These are phyloP conservation scores for Oriolus oriolus DNA, from an alignment of 2,113 vertebrate species.

Conservation along the genomic window DNA sequence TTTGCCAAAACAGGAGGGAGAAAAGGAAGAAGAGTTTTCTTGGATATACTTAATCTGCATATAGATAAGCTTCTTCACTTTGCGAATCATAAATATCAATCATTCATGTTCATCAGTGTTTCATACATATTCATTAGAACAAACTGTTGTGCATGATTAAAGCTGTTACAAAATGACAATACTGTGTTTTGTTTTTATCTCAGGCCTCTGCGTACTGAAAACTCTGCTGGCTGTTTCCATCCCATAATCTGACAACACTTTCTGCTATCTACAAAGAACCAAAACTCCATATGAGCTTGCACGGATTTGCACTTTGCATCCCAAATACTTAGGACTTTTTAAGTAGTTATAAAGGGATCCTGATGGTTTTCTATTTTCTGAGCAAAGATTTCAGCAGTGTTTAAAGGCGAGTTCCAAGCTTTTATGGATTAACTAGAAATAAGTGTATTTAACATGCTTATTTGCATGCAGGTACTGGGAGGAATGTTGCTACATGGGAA, in stretches of 20 bases:
- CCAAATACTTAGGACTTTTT: background rate
- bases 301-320: background rate
- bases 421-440: background rate
- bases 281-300: background rate
- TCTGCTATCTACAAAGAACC: conserved; percentile 20
- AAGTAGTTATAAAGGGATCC: background rate
- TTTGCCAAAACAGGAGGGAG: conserved; percentile 1
- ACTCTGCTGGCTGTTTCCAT: conserved; percentile 5
- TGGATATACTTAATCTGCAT: conserved; percentile 47
- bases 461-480: background rate
- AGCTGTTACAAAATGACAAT: conserved; percentile 11
- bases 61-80: conserved; percentile 37
- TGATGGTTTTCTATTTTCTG: background rate
- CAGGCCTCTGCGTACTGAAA: conserved; percentile 24
- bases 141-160: conserved; percentile 4
- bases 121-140: conserved; percentile 51
- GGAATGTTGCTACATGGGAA: background rate
- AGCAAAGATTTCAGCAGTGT: background rate
- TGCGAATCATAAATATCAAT: conserved; percentile 38
- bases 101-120: conserved; percentile 46
- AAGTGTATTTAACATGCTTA: background rate
- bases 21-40: conserved; percentile 8
- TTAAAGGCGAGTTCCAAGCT: background rate
- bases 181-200: background rate
- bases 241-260: background rate